These are phyloP conservation scores for Andinoacara biseriatus DNA, from an alignment of 2,113 vertebrate species.

Conservation along the genomic window DNA sequence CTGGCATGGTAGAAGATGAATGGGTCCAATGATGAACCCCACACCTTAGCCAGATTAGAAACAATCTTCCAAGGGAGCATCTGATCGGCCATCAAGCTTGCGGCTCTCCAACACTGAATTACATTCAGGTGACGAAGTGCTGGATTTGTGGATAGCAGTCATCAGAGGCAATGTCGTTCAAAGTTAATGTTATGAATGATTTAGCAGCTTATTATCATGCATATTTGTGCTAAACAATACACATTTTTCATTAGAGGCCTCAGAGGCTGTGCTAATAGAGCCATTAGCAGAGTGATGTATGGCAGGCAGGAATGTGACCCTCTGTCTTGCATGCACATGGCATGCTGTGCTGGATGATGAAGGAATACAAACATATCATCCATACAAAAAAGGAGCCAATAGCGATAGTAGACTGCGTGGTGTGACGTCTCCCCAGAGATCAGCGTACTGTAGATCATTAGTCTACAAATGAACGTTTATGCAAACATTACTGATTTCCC, in stretches of 20 bases:
- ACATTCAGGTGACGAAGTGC: conserved; percentile 70
- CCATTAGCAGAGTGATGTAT: conserved; percentile 81
- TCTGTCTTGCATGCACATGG: conserved; percentile 36
- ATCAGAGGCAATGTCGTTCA: conserved; percentile 81
- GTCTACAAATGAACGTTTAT: conserved; percentile 38
- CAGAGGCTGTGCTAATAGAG: conserved; percentile 75
- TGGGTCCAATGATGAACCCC: conserved; percentile 80
- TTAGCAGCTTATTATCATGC: conserved; percentile 80
- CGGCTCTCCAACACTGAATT: conserved; percentile 46
- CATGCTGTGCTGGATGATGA: conserved; percentile 49
- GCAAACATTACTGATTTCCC: conserved; percentile 14
- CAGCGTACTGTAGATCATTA: conserved; percentile 17
- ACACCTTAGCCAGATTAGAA: conserved; percentile 81
- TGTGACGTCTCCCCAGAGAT: conserved; percentile 28
- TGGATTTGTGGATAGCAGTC: conserved; percentile 43
- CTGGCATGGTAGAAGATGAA: conserved; percentile 82
- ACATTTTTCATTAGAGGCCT: conserved; percentile 79
- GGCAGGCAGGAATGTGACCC: conserved; percentile 73
- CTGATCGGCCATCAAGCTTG: conserved; percentile 61
- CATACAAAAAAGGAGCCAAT: conserved; percentile 33
- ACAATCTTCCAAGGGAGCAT: conserved; percentile 71
- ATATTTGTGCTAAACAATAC: conserved; percentile 82
- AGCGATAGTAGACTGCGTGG: conserved; percentile 21
- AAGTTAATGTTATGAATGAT: conserved; percentile 84
- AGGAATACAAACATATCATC: conserved; percentile 50